Evolutionary conservation across 2,797 vertebrate species (phyloP), one percentile per base, ranked within the genome.

Genomic region (Calcarius lapponicus): DNA sequence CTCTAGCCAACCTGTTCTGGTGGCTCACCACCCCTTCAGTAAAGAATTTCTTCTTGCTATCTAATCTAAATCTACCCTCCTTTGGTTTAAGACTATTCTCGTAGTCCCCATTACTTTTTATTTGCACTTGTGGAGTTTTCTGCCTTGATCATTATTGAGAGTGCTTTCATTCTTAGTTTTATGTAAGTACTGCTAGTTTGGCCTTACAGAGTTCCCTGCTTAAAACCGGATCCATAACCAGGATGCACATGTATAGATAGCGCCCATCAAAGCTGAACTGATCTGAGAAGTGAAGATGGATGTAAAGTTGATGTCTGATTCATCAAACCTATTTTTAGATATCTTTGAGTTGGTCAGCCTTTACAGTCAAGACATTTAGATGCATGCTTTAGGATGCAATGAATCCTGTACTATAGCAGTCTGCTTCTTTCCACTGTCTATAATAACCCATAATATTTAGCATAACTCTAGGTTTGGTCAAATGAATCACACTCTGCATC

Each of bases 241-340:
- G 38, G 42, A 51, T 71, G 32, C 24, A 1, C 22, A 20, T n/a
- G 9, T 61, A 38, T 31, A 32, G n/a, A 40, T 19, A 60, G 36
- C 28, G 54, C 32, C 43, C 21, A 11, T 22, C 34, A 83, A 82
- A 80, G 19, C 70, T 65, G 73, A 81, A 24, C 40, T 61, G 53
- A 79, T 17, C 32, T 58, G 67, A 22, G 61, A 50, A 50, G 29
- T 69, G 72, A 50, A 7, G 17, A 65, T 88, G 62, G 86, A 54
- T 84, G 75, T 21, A 72, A 90, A 79, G 82, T 6, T 72, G 57
- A 69, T 48, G 17, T 75, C 85, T 92, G 85, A 93, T 91, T 94
- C 65, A 86, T 71, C 81, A 50, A 38, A 74, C 25, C 25, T 91
- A 4, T 71, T 83, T 86, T 95, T 90, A 90, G 61, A 21, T 62